Evolutionary conservation across 2,113 vertebrate species (phyloP).

Genomic region (Heliornis fulica): DNA sequence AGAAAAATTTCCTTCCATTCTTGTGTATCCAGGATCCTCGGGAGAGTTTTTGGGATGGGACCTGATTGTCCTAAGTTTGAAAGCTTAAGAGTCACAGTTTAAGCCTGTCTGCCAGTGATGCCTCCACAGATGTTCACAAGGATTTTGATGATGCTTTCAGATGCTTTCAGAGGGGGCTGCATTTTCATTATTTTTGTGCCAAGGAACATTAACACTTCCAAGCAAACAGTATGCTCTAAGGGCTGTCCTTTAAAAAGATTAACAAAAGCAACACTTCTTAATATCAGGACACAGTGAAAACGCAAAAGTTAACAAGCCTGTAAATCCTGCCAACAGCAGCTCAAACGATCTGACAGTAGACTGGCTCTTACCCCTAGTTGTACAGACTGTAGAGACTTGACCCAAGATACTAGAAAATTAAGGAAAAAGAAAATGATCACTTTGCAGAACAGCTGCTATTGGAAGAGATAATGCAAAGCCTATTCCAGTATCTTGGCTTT

Average conservation of each 20-base stretch:
- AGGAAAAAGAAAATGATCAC: not conserved
- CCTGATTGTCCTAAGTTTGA: not conserved
- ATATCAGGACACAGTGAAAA: not conserved
- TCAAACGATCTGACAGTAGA: not conserved
- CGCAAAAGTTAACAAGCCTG: not conserved
- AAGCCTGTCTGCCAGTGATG: not conserved
- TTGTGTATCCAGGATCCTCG: not conserved
- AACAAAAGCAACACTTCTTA: not conserved
- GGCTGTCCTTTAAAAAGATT: not conserved
- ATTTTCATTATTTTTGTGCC: not conserved
- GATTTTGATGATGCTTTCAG: not conserved
- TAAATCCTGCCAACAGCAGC: not conserved
- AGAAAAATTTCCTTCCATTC: not conserved
- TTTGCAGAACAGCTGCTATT: not conserved
- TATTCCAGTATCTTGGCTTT: not conserved
- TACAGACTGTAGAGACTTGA: not conserved
- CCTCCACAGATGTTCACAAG: not conserved
- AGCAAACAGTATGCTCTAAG: not conserved
- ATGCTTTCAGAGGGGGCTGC: no score
- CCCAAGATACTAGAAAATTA: not conserved
- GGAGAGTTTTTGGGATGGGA: not conserved
- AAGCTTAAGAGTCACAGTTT: not conserved
- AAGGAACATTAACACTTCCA: not conserved
- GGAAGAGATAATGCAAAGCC: not conserved
- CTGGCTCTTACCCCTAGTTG: not conserved